A percentile compares a stretch with the other conserved stretches of the same genome.
These are phyloP conservation scores for Todus mexicanus DNA, from an alignment of 2,797 vertebrate species.

Conservation along the genomic window DNA sequence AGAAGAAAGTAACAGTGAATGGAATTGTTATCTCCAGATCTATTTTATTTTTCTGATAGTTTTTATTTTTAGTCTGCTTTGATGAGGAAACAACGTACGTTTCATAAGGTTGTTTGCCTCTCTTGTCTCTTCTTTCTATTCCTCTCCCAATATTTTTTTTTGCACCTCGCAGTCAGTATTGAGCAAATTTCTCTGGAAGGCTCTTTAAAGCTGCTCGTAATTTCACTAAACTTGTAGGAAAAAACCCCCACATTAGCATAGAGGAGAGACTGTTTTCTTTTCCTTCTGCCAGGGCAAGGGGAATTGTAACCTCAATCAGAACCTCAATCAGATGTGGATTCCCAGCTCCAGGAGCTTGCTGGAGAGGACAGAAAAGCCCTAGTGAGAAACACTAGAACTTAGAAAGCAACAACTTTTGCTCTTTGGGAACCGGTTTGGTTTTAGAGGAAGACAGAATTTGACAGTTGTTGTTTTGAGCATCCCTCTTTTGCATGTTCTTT, in stretches of 20 bases:
- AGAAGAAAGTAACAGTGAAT: not conserved
- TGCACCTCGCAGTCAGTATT: not conserved
- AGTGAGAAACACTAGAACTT: too few relatives aligned
- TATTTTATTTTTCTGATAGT: not conserved
- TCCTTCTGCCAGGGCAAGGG: too few relatives aligned
- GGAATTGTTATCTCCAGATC: not conserved
- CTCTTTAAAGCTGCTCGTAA: not conserved
- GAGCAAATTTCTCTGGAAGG: not conserved
- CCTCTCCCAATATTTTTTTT: not conserved
- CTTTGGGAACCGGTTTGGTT: not conserved
- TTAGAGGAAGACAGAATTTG: not conserved
- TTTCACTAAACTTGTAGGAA: not conserved
- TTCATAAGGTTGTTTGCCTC: not conserved
- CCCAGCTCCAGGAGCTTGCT: not conserved
- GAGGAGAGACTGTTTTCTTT: not conserved
- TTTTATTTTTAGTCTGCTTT: not conserved
- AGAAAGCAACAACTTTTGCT: not conserved
- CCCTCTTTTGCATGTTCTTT: not conserved
- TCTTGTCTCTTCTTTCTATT: not conserved
- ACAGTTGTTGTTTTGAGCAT: not conserved
- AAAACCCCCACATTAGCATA: not conserved
- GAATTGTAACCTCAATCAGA: not conserved
- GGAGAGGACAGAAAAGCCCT: not conserved
- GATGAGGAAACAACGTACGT: not conserved
- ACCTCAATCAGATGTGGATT: too few relatives aligned